A percentile compares a stretch with the other conserved stretches of the same genome.
Conservation (phyloP, 2,797 vertebrate species). For the Catharus ustulatus region DNA sequence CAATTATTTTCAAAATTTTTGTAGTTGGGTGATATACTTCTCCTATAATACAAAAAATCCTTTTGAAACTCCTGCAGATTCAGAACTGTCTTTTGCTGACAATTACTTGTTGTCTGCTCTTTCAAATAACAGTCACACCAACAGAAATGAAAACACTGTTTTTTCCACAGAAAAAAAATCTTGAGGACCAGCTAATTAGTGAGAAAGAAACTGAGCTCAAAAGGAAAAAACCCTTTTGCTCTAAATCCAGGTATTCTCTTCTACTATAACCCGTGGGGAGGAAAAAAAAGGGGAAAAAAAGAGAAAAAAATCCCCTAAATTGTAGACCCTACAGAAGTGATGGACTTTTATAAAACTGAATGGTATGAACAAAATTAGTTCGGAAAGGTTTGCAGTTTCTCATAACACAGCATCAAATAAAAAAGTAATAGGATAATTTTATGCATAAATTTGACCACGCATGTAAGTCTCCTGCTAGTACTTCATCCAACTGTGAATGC, state of each 20-base stretch:
- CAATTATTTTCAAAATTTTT: background rate
- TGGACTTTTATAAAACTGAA: background rate
- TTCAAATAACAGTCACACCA: background rate
- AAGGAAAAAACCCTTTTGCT: background rate
- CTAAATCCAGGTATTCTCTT: background rate
- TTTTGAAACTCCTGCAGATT: background rate
- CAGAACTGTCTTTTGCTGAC: background rate
- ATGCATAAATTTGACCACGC: background rate
- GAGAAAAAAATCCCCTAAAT: fast-evolving
- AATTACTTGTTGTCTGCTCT: background rate
- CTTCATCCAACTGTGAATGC: background rate
- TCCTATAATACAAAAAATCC: background rate
- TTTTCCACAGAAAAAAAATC: background rate
- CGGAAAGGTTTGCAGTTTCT: background rate
- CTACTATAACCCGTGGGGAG: fast-evolving
- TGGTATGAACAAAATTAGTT: background rate
- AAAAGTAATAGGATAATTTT: background rate
- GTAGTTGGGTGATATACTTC: background rate
- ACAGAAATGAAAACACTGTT: background rate
- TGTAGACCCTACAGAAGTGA: background rate
- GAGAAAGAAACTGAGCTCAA: background rate
- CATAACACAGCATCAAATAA: background rate
- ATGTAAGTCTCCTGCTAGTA: background rate
- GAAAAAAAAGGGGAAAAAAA: fast-evolving
- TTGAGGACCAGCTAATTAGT: background rate